Evolutionary conservation across 2,888 invertebrate species (phyloP).

Genomic region (Deilephila porcellus): DNA sequence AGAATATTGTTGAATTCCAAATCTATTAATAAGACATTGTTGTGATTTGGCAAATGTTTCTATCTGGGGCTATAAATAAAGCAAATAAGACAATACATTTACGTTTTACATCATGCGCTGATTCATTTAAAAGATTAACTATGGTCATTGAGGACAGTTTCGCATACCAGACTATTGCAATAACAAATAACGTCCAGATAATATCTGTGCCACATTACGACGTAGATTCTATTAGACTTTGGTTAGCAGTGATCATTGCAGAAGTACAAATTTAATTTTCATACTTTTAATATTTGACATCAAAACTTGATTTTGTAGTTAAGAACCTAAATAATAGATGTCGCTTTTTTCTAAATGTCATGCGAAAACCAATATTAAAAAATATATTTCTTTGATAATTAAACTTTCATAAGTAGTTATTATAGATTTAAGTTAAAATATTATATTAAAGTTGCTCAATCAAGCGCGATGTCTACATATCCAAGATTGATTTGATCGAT

Average conservation of each 20-base stretch:
- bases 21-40: constrained; percentile 29
- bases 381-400: too few relatives aligned
- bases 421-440: too few relatives aligned
- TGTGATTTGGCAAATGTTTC: constrained; percentile 35
- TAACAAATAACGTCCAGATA: background rate
- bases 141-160: background rate
- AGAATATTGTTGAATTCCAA: constrained; percentile 1
- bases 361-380: too few relatives aligned
- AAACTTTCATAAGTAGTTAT: too few relatives aligned
- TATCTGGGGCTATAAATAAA: constrained; percentile 24
- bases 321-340: background rate
- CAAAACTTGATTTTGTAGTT: background rate
- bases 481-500: too few relatives aligned
- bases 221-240: background rate
- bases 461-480: too few relatives aligned
- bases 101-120: constrained; percentile 14
- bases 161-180: background rate
- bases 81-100: constrained; percentile 11
- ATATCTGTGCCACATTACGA: background rate
- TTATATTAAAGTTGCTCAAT: too few relatives aligned
- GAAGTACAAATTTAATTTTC: background rate
- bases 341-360: background rate
- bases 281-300: background rate
- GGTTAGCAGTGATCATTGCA: background rate
- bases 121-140: constrained; percentile 10